Conservation (phyloP, 2,888 invertebrate species). For the Brachynemurus nebulosus region DNA sequence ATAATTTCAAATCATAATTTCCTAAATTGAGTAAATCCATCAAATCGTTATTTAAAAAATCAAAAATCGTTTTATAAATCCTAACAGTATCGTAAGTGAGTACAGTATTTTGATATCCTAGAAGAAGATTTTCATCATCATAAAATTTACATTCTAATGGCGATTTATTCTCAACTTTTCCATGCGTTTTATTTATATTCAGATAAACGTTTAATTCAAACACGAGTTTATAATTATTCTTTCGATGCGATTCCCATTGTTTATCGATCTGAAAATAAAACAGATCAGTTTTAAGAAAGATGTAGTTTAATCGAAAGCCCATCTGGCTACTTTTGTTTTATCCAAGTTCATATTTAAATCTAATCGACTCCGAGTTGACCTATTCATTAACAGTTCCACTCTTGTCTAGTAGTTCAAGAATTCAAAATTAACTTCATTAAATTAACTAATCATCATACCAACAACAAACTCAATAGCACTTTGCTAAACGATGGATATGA, state of each 20-base stretch:
- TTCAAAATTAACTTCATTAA: no score
- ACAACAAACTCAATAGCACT: no score
- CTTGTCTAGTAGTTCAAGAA: no score
- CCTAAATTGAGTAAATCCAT: neutral
- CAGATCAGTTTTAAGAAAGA: no score
- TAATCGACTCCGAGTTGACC: no score
- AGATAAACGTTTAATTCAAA: neutral
- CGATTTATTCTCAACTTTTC: neutral
- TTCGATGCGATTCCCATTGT: neutral
- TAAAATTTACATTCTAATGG: neutral
- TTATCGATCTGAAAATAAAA: neutral
- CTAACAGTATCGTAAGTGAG: neutral
- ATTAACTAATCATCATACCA: no score
- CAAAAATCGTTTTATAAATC: neutral
- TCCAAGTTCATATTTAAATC: no score
- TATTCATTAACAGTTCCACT: no score
- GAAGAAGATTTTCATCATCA: neutral
- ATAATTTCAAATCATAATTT: neutral
- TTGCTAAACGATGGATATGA: no score
- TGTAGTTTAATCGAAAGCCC: neutral
- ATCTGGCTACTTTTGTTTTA: no score
- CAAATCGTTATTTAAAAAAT: neutral
- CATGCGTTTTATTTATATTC: neutral
- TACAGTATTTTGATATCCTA: slow-evolving; percentile 1
- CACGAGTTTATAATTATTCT: neutral